Base-by-base conservation (phyloP, 1,140 invertebrate genomes). In the Camponotus pennsylvanicus region DNA sequence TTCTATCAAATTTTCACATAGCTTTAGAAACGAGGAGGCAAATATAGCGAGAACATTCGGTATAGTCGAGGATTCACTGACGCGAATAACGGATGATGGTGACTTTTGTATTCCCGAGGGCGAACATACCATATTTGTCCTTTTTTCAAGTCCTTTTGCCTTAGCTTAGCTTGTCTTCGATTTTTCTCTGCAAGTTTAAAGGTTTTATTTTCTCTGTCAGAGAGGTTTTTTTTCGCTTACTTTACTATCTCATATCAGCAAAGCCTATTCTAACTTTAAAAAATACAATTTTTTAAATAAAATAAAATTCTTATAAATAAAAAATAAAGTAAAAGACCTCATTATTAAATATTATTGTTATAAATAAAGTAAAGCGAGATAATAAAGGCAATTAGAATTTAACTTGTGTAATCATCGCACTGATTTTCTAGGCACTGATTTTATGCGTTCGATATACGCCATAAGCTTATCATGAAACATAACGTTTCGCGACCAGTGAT, bases 41-140 rank as follows among this genome's bases (percentile, higher is more conserved):
- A 69, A 15, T 69, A 32, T n/a, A 37, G 21, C 21, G 64, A 55
- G 37, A 69, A 79, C 45, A 34, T 34, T 32, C 0, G 18, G 18
- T 27, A 18, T 78, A 64, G 18, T n/a, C 32, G 59, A n/a, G 18
- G 40, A 78, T 78, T 45, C n/a, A 18, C 59, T 45, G 59, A 11
- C 15, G 21, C 40, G 9, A 40, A 11, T 77, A 57, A 27, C 8
- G n/a, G n/a, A 55, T 69, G 32, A 80, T 69, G 34, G 27, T 57
- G 34, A 80, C 64, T 80, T 80, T 6, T 80, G 13, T 70, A 80
- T 80, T 80, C 64, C 34, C 64, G 15, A 15, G 34, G 34, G 9
- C 64, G 34, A 21, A 70, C 64, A 70, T 80, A 80, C 57, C 64
- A 70, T 80, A 80, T 69, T 69, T 80, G 69, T 70, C 64, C 45